Evolutionary conservation across 92 coral and sea anemone genomes (phyloP), one percentile per base, ranked within the genome.

Genomic region (Blastomussa wellsi): DNA sequence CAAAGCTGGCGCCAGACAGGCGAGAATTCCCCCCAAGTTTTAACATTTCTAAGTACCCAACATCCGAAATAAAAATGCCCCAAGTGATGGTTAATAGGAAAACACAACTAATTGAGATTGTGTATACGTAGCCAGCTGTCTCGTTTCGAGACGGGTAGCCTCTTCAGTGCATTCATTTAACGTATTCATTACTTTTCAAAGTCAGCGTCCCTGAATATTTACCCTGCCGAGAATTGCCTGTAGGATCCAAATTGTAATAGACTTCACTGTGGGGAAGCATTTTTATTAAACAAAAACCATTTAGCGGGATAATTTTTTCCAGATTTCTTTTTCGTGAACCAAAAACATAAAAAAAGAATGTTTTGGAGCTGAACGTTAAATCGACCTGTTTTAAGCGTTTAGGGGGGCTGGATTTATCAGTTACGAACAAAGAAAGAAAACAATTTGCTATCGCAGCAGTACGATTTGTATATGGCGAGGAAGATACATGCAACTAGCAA

Each of bases 61-160:
- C 49, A 77, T 52, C 19, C 68, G 51, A 49, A 37, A 22, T 20
- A 6, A 35, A 35, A 49, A 33, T 81, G 49, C 60, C 84, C 24
- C 5, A 53, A 69, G 37, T 26, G 47, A 71, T 10, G 29, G 17
- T 74, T 28, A 41, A 55, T 20, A 39, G 35, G 17, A 74, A n/a
- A 83, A 47, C 44, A 74, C 29, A 53, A 39, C 60, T 83, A 74
- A 74, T 73, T 74, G 73, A 29, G 72, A 59, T 15, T 42, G 71
- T 31, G 60, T 57, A 41, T 2, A 70, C 7, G 22, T 13, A 59
- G 80, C 74, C 80, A 74, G 74, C 28, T 83, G 60, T 83, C 70
- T 38, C 57, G 10, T 32, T 10, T 14, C 73, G n/a, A 37, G 67
- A 69, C 78, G 26, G 67, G 68, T 36, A 70, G 86, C 32, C 51